Base-by-base conservation (phyloP, 1,140 invertebrate species). In the Diuraphis noxia region DNA sequence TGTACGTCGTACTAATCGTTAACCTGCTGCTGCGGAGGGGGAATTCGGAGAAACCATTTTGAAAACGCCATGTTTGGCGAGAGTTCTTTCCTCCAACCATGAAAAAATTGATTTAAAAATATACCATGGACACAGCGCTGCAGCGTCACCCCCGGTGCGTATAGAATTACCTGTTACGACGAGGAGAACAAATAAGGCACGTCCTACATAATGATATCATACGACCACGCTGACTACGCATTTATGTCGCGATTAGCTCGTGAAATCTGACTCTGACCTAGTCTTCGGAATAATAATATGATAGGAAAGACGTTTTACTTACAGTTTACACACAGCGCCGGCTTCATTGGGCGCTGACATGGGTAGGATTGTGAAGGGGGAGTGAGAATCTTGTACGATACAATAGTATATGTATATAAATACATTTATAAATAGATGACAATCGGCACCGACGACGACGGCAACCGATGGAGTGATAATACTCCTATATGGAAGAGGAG, bases 401-500 rank as follows among this genome's bases (percentile, higher is more conserved):
- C 77, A 91, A 91, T 82, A 52, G 43, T 91, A 8, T 25, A 25
- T 49, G 6, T 23, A 85, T 34, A 49, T 38, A 87, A 13, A 30
- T 52, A 87, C 36, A 52, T 36, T 30, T 85, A 84, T 25, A 38
- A 43, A 86, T n/a, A 81, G 77, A 91, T 91, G 89, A 91, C 89
- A 91, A 91, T 91, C 89, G 89, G 43, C 89, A 81, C 23, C 38
- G 89, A 38, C 43, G 36, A 88, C 49, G 86, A 49, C 43, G 36
- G n/a, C 49, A 25, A 56, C 86, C 89, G 89, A 91, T 91, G 89
- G 77, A 91, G 89, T 91, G 89, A 91, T 91, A 91, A 91, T 81
- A 81, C 8, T 79, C 56, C 9, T 30, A 36, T n/a, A 40, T 19
- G 56, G 56, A 34, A 19, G 34, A 46, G 89, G 2, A 38, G 40